A percentile compares a stretch with the other conserved stretches of the same genome.
These are phyloP conservation scores for Drosophila bipectinata DNA, from an alignment of 1,140 invertebrate genomes.

Conservation along the genomic window DNA sequence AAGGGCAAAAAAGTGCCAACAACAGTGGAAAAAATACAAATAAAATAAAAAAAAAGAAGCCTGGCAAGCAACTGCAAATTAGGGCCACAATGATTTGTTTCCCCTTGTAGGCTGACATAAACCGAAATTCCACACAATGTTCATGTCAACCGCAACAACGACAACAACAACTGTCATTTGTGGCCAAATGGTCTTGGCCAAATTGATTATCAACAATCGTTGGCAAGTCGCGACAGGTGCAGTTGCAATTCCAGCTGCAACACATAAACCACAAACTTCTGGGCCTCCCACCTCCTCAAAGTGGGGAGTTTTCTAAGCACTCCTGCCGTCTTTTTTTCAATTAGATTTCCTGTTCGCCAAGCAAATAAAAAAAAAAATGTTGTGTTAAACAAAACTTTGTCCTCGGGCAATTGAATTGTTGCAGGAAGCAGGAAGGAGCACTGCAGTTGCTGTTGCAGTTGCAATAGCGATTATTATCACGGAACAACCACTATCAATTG, in stretches of 20 bases:
- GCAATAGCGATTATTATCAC: slow-evolving; percentile 70
- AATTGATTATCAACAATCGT: slow-evolving; percentile 74
- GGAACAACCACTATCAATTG: slow-evolving; percentile 62
- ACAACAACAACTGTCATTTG: slow-evolving; percentile 60
- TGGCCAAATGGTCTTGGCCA: slow-evolving; percentile 62
- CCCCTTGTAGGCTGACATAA: slow-evolving; percentile 32
- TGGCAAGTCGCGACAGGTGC: slow-evolving; percentile 38
- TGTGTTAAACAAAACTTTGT: slow-evolving; percentile 61
- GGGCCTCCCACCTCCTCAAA: background rate
- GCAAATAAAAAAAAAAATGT: slow-evolving; percentile 25
- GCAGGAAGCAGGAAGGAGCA: slow-evolving; percentile 18
- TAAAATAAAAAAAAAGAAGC: slow-evolving; percentile 7
- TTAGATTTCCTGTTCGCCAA: slow-evolving; percentile 45
- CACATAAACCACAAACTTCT: slow-evolving; percentile 35
- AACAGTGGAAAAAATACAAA: slow-evolving; percentile 3
- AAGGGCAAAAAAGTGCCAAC: background rate
- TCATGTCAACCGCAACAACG: slow-evolving; percentile 62
- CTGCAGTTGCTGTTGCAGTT: slow-evolving; percentile 23
- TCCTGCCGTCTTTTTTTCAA: slow-evolving; percentile 48
- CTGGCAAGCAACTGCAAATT: slow-evolving; percentile 60
- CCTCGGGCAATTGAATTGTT: slow-evolving; percentile 30
- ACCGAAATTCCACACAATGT: slow-evolving; percentile 60
- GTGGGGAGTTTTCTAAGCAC: slow-evolving; percentile 48
- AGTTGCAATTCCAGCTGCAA: slow-evolving; percentile 52
- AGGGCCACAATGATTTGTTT: slow-evolving; percentile 64